Base-by-base conservation (phyloP, 2,888 invertebrate species). In the Cistogaster globosa region DNA sequence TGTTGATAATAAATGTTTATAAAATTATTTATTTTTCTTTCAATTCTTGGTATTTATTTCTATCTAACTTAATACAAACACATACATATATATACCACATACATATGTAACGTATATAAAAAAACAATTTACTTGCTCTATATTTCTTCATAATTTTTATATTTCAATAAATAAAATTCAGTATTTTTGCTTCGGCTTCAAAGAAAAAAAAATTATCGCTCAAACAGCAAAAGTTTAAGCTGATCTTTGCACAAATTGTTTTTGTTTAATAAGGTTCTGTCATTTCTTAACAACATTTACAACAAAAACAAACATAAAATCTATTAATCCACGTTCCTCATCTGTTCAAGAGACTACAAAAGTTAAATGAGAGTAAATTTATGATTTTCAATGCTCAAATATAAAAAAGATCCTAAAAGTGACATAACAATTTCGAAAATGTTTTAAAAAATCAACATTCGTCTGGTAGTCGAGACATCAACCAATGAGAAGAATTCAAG, bases 171-270 rank as follows among this genome's bases (percentile, higher is more conserved):
- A 57, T 22, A 48, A 53, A 36, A 51, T 48, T 12, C 22, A 26
- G 9, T 32, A 62, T 67, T 67, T 42, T 67, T 42, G 26, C 58
- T 77, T 53, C n/a, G 20, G 20, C n/a, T 68, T 32, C 58, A 16
- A 51, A 74, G 8, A 58, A 36, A 32, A 32, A 32, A 3, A 32
- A 60, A 62, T 72, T 67, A 84, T 81, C 57, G 69, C 74, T 78
- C 22, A 74, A 58, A 57, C 60, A 78, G 77, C 60, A 58, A 63
- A 77, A 74, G 62, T 74, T 76, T 45, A 80, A 84, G 84, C 75
- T 80, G 84, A 84, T 80, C 81, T 81, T 58, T 68, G 77, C 80
- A 84, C 63, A 63, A 48, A 16, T 71, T 76, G 58, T 45, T 55
- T 42, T 60, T 81, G 32, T 68, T 81, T 20, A 62, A 68, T 71